phyloP scores from a whole-genome alignment of 2,113 vertebrate genomes.

The Baryphthengus martii region DNA sequence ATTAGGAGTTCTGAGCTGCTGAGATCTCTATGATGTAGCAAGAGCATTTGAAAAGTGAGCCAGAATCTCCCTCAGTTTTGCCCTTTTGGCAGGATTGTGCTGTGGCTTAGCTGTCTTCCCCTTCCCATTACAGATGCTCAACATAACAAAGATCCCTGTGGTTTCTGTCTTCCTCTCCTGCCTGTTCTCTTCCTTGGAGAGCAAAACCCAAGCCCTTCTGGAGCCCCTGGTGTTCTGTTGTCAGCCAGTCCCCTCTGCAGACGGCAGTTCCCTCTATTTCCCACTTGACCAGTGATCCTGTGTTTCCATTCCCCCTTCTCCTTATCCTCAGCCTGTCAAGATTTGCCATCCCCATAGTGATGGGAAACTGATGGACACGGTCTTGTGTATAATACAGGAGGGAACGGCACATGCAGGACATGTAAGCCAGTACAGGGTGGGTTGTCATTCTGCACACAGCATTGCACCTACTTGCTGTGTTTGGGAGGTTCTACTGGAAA shows the following conservation, averaged over 20 bases:
- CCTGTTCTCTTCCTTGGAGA: not conserved
- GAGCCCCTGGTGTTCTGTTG: not conserved
- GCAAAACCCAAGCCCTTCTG: not conserved
- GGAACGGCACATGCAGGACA: not conserved
- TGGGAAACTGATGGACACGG: not conserved
- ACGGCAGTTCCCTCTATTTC: not conserved
- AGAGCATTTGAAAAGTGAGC: not conserved
- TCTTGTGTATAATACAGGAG: fast-evolving
- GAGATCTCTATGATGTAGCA: not conserved
- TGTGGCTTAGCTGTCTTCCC: not conserved
- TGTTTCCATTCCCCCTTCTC: not conserved
- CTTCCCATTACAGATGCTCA: not conserved
- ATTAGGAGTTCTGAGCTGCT: not conserved
- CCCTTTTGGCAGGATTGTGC: not conserved
- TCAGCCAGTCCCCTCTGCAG: not conserved
- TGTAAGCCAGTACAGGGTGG: not conserved
- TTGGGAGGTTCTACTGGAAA: not conserved
- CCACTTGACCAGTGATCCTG: not conserved
- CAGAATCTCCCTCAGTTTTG: not conserved
- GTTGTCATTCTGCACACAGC: not conserved
- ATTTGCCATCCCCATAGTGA: not conserved
- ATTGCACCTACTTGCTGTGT: not conserved
- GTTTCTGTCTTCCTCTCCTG: not conserved
- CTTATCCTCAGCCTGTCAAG: not conserved
- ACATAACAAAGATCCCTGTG: not conserved